Evolutionary conservation across 2,113 vertebrate species (phyloP).

Genomic region (Nothocercus julius): DNA sequence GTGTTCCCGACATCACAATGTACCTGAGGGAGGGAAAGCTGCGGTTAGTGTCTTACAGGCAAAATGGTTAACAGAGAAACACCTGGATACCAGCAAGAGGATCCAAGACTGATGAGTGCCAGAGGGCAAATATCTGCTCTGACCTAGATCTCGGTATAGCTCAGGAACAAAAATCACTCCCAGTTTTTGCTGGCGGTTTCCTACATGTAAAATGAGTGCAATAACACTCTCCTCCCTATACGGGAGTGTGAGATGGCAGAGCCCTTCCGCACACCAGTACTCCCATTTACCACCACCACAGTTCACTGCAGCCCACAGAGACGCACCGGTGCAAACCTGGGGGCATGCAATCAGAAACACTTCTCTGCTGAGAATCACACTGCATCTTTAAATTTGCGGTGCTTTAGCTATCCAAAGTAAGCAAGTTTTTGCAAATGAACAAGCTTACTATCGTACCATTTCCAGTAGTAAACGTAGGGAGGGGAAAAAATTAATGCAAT

Average conservation of each 20-base stretch:
- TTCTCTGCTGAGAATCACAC: background rate
- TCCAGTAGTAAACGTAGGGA: background rate
- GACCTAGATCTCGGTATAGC: background rate
- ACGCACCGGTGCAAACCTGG: background rate
- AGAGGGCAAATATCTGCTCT: background rate
- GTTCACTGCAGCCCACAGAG: background rate
- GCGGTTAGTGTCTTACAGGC: constrained; percentile 30
- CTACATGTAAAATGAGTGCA: background rate
- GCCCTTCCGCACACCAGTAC: background rate
- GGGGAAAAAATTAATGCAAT: background rate
- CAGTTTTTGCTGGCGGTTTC: background rate
- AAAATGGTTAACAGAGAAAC: background rate
- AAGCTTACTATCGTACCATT: background rate
- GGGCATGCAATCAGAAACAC: background rate
- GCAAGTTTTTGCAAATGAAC: background rate
- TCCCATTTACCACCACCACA: background rate
- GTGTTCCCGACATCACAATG: constrained; percentile 96
- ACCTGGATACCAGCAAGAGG: background rate
- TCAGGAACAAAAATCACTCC: background rate
- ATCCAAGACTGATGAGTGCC: background rate
- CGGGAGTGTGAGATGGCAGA: background rate
- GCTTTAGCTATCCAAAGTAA: background rate
- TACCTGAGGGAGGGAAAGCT: constrained; percentile 82
- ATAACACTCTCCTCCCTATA: background rate
- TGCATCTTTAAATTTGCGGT: background rate